phyloP scores from a whole-genome alignment of 1,140 invertebrate species.

The Araneus ventricosus region DNA sequence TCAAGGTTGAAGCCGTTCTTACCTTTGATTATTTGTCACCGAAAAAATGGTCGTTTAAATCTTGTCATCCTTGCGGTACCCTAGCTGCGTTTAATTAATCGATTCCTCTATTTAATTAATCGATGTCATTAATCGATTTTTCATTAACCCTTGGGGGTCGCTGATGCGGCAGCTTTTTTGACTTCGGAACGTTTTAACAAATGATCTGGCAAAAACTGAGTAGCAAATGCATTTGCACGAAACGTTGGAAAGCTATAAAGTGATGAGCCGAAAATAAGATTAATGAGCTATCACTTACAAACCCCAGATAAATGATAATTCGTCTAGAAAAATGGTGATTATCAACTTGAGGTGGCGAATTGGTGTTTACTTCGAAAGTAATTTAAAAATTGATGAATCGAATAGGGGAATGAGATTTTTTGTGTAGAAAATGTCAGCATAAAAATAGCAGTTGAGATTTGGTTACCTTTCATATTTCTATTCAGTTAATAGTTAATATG shows the following conservation, averaged over 20 bases:
- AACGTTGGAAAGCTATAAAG: neutral
- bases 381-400: neutral
- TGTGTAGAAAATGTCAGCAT: too few species aligned
- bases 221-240: neutral
- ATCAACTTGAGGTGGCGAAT: neutral
- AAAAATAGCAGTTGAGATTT: too few species aligned
- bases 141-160: neutral
- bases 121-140: conserved; percentile 15
- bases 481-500: too few species aligned
- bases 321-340: neutral
- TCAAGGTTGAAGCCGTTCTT: neutral
- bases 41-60: conserved; percentile 18
- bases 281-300: conserved; percentile 39
- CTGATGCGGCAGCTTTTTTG: neutral
- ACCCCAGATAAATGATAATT: neutral
- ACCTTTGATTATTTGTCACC: conserved; percentile 43
- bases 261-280: conserved; percentile 4
- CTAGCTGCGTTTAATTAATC: neutral
- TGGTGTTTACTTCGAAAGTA: conserved; percentile 31
- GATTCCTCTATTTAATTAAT: conserved; percentile 20
- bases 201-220: neutral
- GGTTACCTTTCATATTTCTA: too few species aligned
- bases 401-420: neutral
- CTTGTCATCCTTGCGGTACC: neutral
- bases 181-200: neutral